A percentile compares a stretch with the other conserved stretches of the same genome.
phyloP scores from a whole-genome alignment of 2,888 invertebrate species.

The Eupithecia insigniata region DNA sequence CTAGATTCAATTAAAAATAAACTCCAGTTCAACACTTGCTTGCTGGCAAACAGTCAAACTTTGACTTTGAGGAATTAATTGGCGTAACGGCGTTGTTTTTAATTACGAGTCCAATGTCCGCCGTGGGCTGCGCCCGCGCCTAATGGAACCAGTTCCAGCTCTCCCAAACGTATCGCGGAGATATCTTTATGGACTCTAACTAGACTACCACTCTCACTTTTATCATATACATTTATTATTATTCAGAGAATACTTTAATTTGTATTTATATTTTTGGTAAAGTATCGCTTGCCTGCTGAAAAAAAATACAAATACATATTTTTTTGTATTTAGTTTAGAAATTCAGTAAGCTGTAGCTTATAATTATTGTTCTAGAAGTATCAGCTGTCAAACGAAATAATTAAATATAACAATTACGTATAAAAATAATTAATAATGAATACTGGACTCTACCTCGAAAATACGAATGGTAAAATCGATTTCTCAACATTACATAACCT shows the following conservation, averaged over 20 bases:
- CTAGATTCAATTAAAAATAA: background rate
- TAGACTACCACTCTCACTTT: slow-evolving; percentile 9
- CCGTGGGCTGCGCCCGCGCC: background rate
- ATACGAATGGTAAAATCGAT: background rate
- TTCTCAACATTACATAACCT: background rate
- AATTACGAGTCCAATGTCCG: slow-evolving; percentile 56
- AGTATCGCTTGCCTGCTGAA: background rate
- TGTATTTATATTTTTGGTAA: background rate
- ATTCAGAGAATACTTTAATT: background rate
- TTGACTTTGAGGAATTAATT: slow-evolving; percentile 82
- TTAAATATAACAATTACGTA: too few relatives aligned
- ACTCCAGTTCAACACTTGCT: background rate
- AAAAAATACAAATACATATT: background rate
- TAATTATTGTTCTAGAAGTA: too few relatives aligned
- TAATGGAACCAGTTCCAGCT: background rate
- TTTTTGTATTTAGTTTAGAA: too few relatives aligned
- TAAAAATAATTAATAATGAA: background rate
- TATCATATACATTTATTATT: background rate
- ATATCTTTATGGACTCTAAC: background rate
- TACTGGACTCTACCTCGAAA: background rate
- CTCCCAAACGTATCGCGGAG: slow-evolving; percentile 9
- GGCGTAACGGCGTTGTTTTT: slow-evolving; percentile 75
- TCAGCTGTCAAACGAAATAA: too few relatives aligned
- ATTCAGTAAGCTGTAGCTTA: too few relatives aligned
- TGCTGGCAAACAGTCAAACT: slow-evolving; percentile 60